These are phyloP conservation scores for Chaenogobius annularis DNA, from an alignment of 2,113 vertebrate species.

Conservation along the genomic window DNA sequence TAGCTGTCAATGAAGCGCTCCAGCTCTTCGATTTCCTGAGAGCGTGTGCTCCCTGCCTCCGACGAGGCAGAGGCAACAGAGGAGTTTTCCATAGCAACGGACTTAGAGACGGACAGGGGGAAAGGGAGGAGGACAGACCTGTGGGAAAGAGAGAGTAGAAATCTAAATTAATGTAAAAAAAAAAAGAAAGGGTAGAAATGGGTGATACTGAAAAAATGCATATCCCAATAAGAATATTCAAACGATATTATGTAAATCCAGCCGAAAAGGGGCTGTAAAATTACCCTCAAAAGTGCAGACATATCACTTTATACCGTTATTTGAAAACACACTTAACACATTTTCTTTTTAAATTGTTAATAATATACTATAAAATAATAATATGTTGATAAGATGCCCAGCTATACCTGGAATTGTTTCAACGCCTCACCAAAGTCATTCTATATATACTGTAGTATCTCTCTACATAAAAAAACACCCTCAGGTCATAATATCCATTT, in stretches of 20 bases:
- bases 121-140: constrained; percentile 54
- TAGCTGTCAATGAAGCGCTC: constrained; percentile 98
- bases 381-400: too few relatives aligned
- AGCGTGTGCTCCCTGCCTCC: constrained; percentile 93
- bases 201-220: not conserved
- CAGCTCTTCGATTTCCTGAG: constrained; percentile 96
- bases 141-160: not conserved
- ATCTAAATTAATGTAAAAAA: not conserved
- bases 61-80: constrained; percentile 94
- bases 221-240: too few relatives aligned
- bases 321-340: too few relatives aligned
- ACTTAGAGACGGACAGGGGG: constrained; percentile 24
- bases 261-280: too few relatives aligned
- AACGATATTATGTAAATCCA: too few relatives aligned
- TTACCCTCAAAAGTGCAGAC: too few relatives aligned
- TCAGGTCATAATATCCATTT: not conserved
- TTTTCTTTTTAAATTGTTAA: too few relatives aligned
- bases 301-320: too few relatives aligned
- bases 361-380: too few relatives aligned
- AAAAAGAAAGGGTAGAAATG: not conserved
- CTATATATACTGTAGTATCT: not conserved
- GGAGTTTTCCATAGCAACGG: constrained; percentile 90
- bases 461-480: too few relatives aligned
- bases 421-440: not conserved
- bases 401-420: not conserved